phyloP scores from a whole-genome alignment of 1,140 invertebrate genomes.

The Macrostomum lignano region DNA sequence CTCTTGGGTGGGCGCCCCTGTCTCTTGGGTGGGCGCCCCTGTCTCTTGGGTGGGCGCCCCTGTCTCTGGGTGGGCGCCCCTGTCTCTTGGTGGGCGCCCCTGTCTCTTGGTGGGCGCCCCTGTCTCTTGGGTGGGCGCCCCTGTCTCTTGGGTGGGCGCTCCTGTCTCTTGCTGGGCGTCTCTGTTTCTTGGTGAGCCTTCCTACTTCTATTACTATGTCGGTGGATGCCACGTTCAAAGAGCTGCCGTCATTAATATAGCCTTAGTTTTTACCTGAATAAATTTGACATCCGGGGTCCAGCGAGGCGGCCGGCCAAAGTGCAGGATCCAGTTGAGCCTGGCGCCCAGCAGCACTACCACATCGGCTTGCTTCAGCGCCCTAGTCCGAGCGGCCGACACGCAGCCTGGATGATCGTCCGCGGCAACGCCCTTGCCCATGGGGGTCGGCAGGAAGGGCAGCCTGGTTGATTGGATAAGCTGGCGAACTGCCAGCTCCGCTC shows the following conservation, averaged over 20 bases:
- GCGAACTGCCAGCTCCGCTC: conserved; percentile 40
- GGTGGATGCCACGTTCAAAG: background rate
- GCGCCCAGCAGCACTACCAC: conserved; percentile 61
- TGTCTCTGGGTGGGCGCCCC: too few relatives aligned
- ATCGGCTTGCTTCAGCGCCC: conserved; percentile 54
- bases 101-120: too few relatives aligned
- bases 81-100: too few relatives aligned
- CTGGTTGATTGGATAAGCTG: conserved; percentile 40
- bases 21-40: too few relatives aligned
- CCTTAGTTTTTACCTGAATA: conserved; percentile 39
- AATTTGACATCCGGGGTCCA: conserved; percentile 52
- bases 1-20: too few relatives aligned
- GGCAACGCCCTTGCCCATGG: conserved; percentile 82
- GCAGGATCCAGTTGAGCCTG: conserved; percentile 79
- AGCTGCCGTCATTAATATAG: background rate
- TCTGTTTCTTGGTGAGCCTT: too few relatives aligned
- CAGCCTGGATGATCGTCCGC: conserved; percentile 45
- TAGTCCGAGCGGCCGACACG: conserved; percentile 53
- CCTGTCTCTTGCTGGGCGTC: too few relatives aligned
- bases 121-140: too few relatives aligned
- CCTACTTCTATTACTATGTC: too few relatives aligned
- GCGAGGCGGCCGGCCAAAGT: conserved; percentile 64
- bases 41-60: too few relatives aligned
- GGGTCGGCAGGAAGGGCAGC: conserved; percentile 64
- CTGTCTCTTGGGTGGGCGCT: too few relatives aligned